Evolutionary conservation across 2,113 vertebrate species (phyloP).

Genomic region (Suricata suricatta): DNA sequence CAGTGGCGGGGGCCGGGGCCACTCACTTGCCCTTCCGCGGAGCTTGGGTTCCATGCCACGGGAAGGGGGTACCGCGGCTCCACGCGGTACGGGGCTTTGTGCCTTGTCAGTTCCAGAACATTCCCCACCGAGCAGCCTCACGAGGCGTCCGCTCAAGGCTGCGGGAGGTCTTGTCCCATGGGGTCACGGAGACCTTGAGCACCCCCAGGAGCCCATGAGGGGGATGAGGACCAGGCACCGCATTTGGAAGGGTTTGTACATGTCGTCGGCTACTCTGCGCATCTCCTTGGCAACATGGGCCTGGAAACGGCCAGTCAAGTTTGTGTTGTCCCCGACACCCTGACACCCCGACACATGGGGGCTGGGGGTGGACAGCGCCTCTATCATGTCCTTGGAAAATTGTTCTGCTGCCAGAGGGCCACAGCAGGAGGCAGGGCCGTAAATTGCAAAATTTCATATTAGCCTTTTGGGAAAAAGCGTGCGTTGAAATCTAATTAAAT

Average conservation of each 20-base stretch:
- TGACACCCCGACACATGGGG: no score
- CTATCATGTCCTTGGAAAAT: not conserved
- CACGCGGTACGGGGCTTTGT: fast-evolving
- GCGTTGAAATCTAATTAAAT: not conserved
- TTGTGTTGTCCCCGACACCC: no score
- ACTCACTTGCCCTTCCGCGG: not conserved
- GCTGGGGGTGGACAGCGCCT: fast-evolving
- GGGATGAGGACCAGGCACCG: fast-evolving
- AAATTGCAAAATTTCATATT: not conserved
- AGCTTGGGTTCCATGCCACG: fast-evolving
- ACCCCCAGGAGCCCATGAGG: not conserved
- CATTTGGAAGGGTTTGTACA: no score
- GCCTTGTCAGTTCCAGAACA: not conserved
- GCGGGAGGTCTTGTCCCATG: not conserved
- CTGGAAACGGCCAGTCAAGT: no score
- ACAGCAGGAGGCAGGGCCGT: not conserved
- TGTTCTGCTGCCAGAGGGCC: not conserved
- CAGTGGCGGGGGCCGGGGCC: fast-evolving
- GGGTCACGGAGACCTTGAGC: not conserved
- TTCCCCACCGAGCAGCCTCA: fast-evolving
- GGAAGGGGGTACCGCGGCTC: fast-evolving
- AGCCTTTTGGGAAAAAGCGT: not conserved
- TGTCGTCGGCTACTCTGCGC: fast-evolving
- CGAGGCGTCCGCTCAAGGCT: fast-evolving
- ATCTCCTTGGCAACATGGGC: fast-evolving